These are phyloP conservation scores for Chamaea fasciata DNA, from an alignment of 2,113 vertebrate genomes.

Conservation along the genomic window DNA sequence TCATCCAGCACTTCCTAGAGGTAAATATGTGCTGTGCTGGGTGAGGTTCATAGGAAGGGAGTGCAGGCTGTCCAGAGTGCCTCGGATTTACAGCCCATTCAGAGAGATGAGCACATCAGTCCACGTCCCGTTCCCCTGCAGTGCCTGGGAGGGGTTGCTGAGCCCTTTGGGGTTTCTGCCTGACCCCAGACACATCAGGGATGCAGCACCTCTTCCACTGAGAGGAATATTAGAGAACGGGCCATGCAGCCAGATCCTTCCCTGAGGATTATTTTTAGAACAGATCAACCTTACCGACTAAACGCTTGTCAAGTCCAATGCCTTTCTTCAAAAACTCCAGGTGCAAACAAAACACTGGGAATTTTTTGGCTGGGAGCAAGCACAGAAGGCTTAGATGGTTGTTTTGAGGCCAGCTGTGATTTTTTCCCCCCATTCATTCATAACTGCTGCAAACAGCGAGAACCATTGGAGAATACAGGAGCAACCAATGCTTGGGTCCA, in stretches of 20 bases:
- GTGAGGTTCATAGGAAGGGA: neutral
- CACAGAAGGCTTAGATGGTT: neutral
- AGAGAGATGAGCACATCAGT: accelerated
- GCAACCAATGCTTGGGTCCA: neutral
- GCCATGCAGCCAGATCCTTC: neutral
- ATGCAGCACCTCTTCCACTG: neutral
- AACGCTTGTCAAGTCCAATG: neutral
- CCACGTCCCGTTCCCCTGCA: accelerated
- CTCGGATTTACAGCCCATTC: neutral
- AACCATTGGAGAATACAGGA: neutral
- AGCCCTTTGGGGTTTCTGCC: neutral
- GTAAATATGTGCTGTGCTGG: neutral
- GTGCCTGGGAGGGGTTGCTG: neutral
- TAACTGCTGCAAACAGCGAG: neutral
- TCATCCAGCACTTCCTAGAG: neutral
- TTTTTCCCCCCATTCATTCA: neutral
- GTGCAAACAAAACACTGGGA: neutral
- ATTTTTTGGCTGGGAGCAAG: constrained; percentile 24
- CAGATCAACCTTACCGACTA: neutral
- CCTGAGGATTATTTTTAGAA: neutral
- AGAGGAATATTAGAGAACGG: neutral
- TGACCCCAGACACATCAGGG: neutral
- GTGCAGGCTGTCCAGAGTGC: neutral
- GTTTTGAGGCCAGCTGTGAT: constrained; percentile 34
- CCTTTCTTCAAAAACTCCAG: neutral